Evolutionary conservation across 2,888 invertebrate species (phyloP).

Genomic region (Hermodice carunculata): DNA sequence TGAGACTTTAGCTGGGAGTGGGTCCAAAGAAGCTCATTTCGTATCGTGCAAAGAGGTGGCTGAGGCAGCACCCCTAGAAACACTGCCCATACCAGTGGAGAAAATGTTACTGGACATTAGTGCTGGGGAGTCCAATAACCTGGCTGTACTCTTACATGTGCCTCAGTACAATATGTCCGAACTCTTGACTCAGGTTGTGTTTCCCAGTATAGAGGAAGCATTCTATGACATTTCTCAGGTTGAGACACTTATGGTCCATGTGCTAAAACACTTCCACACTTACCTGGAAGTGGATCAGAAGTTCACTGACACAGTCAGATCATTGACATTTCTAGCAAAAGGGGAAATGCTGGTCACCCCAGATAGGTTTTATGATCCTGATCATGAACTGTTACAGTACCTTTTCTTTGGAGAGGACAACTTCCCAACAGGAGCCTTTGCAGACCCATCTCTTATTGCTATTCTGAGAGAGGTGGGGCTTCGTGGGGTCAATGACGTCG

Average conservation of each 20-base stretch:
- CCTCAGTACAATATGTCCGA: conserved; percentile 19
- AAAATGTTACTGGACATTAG: conserved; percentile 30
- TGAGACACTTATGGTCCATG: conserved; percentile 39
- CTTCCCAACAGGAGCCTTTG: conserved; percentile 44
- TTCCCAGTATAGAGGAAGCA: conserved; percentile 40
- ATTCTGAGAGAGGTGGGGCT: conserved; percentile 47
- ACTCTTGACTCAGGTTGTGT: conserved; percentile 34
- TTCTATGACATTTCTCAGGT: conserved; percentile 36
- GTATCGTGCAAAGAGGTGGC: conserved; percentile 29
- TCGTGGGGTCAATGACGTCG: conserved; percentile 38
- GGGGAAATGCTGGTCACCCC: conserved; percentile 37
- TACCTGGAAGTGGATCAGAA: conserved; percentile 23
- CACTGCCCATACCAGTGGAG: conserved; percentile 32
- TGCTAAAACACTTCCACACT: conserved; percentile 38
- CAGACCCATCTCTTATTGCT: conserved; percentile 34
- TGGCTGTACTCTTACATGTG: conserved; percentile 34
- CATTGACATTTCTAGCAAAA: conserved; percentile 39
- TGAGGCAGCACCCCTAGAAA: conserved; percentile 33
- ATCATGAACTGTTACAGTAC: conserved; percentile 33
- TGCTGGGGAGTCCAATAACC: conserved; percentile 12
- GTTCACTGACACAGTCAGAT: conserved; percentile 31
- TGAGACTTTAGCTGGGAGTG: conserved; percentile 34
- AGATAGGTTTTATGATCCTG: conserved; percentile 47
- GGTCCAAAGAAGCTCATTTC: conserved; percentile 11
- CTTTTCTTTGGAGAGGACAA: conserved; percentile 44